Evolutionary conservation across 2,797 vertebrate species (phyloP), one percentile per base, ranked within the genome.

Genomic region (Anguilla anguilla): DNA sequence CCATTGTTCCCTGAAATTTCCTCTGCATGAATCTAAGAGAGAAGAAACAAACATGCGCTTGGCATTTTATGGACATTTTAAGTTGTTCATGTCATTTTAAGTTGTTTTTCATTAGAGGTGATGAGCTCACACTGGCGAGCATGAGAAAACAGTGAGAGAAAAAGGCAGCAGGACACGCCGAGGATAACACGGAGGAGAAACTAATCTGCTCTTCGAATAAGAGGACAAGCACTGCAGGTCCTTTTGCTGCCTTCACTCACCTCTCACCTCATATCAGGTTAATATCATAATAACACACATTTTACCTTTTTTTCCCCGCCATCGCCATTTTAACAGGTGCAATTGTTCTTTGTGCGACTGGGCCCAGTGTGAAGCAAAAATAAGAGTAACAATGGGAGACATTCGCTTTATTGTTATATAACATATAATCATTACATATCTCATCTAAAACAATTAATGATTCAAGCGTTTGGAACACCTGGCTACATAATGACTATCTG

Each of bases 1-100:
- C 98, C 97, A 0, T 98, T 98, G 95, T 99, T 99, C 84, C 98
- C 97, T 0, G 98, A 99, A 91, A 99, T 98, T 94, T 99, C 98
- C 93, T 99, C 98, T 0, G 98, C 97, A 1, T 97, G 97, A 89
- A 99, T 97, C 98, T 99, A 91, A 0, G 6, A 88, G 88, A 83
- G 53, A 19, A 67, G 53, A 85, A 88, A 91, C 91, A 88, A 49
- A 22, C 43, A 88, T 82, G 67, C 55, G 9, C 59, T 79, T 81
- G 31, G 15, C 9, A 39, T 81, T 39, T 57, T 3, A 84, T 31
- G 43, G 6, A 49, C 69, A 46, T 72, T 82, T 87, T 77, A 86
- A 86, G n/a, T 43, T 10, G 57, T 43, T 81, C 39, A 72, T 6
- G 69, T 15, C 28, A 39, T 86, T 64, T 74, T 25, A 64, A 53